Base-by-base conservation (phyloP, 2,888 invertebrate species). In the Allacma fusca region DNA sequence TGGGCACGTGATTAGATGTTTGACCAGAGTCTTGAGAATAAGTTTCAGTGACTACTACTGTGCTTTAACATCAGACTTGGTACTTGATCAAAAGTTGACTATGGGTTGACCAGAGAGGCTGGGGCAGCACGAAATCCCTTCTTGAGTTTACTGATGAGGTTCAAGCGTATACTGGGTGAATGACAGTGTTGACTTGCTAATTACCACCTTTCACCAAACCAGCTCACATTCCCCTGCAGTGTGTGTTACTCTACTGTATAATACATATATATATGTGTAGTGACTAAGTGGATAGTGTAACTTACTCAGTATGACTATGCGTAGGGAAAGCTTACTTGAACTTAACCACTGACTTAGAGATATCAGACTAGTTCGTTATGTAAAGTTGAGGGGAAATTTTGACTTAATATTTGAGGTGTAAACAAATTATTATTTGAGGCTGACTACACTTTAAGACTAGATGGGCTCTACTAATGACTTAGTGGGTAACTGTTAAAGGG, bases 171-270 rank as follows among this genome's bases (percentile, higher is more conserved):
- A 34, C 34, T 34, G 34, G 50, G 50, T n/a, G 50, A 50, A 50
- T 50, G 50, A 50, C 50, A 50, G 50, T 5, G 50, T 50, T 50
- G 50, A 50, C 50, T 50, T 13, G n/a, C 50, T 50, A 50, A 50
- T 50, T 50, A 16, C 16, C 50, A 50, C 50, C 50, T 50, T 50
- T 50, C 50, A 50, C 50, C 50, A 50, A 13, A 50, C 5, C 40
- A 40, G 50, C 50, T 50, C 50, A 50, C 50, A 50, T 50, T 50
- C 50, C 50, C 50, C 50, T 50, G 50, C 19, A 50, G 50, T n/a
- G 19, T 13, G 50, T 50, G 34, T 34, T 9, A 34, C 34, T 34
- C 5, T 34, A 34, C 4, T 34, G 34, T 34, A 9, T 34, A 34
- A 9, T 7, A 34, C 9, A 9, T 34, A 9, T 34, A 9, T 34